Base-by-base conservation (phyloP, 2,888 invertebrate species). In the Bhutanitis thaidina region DNA sequence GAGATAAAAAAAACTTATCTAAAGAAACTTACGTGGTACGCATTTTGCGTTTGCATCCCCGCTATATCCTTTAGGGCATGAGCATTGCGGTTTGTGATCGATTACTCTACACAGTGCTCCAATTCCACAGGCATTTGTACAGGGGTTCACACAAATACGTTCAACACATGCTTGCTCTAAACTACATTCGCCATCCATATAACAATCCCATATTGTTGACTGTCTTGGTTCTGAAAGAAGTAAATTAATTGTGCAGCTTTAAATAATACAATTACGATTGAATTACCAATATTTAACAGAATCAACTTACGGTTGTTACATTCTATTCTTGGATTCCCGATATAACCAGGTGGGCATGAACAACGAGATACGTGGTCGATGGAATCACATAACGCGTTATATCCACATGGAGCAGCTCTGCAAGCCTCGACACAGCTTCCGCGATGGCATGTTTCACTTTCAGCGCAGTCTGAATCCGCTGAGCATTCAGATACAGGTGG, bases 81-180 rank as follows among this genome's bases (percentile, higher is more conserved):
- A 92, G 74, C 97, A 97, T 34, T 93, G 82, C 0, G 96, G 91
- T 67, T 91, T 89, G 65, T 96, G 95, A 56, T 93, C 90, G 64
- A 94, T 92, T 3, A 94, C 94, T 56, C 95, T 93, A 69, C 97
- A 97, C 67, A 96, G 92, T n/a, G 97, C 94, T 43, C 94, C 94
- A 38, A 89, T 77, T 35, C 95, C 95, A 74, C 97, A 97, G 12
- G 94, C 92, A 59, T 93, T 92, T 10, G 86, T 71, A 65, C 97
- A 97, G 3, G 97, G 97, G 78, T 95, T 96, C 0, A 93, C 87
- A 67, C 97, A 97, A 20, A 89, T 81, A 58, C 94, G 93, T 64
- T 96, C 95, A 45, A 92, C 88, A 69, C 97, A 97, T 9, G 92
- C 92, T 62, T 92, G 92, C 64, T 96, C 95, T 12, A 84, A 79